phyloP scores from a whole-genome alignment of 2,113 vertebrate genomes.

The Gavia stellata region DNA sequence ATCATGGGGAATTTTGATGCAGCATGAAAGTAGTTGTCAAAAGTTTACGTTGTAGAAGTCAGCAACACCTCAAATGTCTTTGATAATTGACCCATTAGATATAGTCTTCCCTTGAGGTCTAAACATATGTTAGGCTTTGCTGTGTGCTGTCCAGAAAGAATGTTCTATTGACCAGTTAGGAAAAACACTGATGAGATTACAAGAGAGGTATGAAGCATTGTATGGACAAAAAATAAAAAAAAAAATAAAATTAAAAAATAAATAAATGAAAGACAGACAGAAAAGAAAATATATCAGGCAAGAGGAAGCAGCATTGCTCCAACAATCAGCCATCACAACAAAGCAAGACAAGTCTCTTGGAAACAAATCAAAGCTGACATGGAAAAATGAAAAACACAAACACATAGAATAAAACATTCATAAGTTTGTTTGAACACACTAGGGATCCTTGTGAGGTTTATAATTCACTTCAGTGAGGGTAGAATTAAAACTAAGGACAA shows the following conservation, averaged over 20 bases:
- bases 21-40: neutral
- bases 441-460: neutral
- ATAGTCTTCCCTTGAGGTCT: neutral
- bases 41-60: neutral
- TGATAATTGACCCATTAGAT: neutral
- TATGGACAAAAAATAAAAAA: neutral
- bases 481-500: neutral
- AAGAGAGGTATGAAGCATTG: neutral
- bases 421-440: neutral
- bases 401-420: neutral
- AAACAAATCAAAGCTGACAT: neutral
- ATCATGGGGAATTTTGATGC: neutral
- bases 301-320: neutral
- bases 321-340: neutral
- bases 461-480: neutral
- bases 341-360: neutral
- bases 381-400: neutral
- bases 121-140: neutral
- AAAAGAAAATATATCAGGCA: neutral
- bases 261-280: neutral
- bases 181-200: neutral
- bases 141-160: neutral
- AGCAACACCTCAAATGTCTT: neutral
- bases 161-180: neutral
- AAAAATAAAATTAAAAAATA: neutral